These are phyloP conservation scores for Manis pentadactyla DNA, from an alignment of 2,797 vertebrate species.

Conservation along the genomic window DNA sequence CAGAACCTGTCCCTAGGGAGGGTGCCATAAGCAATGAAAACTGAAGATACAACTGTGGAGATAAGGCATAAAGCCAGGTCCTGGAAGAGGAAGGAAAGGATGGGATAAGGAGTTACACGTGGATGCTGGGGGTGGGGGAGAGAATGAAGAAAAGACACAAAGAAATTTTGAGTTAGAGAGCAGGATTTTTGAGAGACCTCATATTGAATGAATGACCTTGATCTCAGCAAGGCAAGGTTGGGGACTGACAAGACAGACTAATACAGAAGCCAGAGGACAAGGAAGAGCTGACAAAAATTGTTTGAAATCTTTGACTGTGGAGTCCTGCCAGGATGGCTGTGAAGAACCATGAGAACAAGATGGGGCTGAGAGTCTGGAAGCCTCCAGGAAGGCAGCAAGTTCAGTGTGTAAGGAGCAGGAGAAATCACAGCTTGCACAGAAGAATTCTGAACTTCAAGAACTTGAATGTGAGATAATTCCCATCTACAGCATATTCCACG, in stretches of 20 bases:
- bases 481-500: not conserved
- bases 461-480: not conserved
- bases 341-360: not conserved
- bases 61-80: not conserved
- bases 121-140: fast-evolving
- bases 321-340: not conserved
- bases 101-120: not conserved
- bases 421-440: not conserved
- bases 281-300: not conserved
- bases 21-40: not conserved
- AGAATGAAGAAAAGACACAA: not conserved
- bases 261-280: not conserved
- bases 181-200: not conserved
- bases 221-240: not conserved
- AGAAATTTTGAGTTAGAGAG: not conserved
- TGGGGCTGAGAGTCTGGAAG: not conserved
- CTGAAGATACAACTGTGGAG: not conserved
- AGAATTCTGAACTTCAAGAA: not conserved
- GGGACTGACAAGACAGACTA: not conserved
- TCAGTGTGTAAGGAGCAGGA: not conserved
- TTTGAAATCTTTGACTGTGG: not conserved
- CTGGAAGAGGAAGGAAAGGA: not conserved
- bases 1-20: not conserved
- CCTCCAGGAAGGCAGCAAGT: not conserved
- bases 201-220: not conserved